A percentile compares a stretch with the other conserved stretches of the same genome.
These are phyloP conservation scores for Coecobrya sp. DNA, from an alignment of 2,888 invertebrate species.

Conservation along the genomic window DNA sequence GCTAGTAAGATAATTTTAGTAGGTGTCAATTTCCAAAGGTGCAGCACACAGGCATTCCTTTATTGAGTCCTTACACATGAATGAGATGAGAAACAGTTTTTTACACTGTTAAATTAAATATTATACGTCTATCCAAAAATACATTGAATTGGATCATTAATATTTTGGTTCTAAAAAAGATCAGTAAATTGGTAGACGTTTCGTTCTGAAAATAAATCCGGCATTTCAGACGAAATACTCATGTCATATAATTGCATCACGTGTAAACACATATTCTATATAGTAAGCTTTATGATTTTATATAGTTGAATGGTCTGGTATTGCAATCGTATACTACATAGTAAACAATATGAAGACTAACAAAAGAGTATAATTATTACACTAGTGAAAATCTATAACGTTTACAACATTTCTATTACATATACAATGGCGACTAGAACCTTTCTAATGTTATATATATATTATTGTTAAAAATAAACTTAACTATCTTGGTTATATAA, in stretches of 20 bases:
- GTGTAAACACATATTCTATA: too few relatives aligned
- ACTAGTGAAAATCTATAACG: not conserved
- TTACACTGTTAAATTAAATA: too few relatives aligned
- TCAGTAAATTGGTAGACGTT: not conserved
- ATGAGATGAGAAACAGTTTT: not conserved
- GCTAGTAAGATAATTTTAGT: constrained; percentile 6
- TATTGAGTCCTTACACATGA: not conserved
- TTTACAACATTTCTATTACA: constrained; percentile 32
- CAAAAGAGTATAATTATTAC: constrained; percentile 49
- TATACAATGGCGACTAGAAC: not conserved
- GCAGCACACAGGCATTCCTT: constrained; percentile 35
- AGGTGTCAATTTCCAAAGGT: constrained; percentile 23
- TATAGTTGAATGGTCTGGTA: constrained; percentile 6
- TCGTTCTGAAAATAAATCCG: not conserved
- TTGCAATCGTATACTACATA: constrained; percentile 60
- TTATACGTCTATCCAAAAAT: too few relatives aligned
- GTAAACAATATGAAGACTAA: constrained; percentile 63
- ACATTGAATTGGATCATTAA: not conserved
- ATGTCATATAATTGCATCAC: not conserved
- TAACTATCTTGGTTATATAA: not conserved
- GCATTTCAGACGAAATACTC: not conserved
- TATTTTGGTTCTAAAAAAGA: not conserved
- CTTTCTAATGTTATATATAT: not conserved
- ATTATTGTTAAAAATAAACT: not conserved
- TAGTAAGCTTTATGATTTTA: not conserved